These are phyloP conservation scores for Nipponacmea schrenckii DNA, from an alignment of 2,888 invertebrate genomes.

Conservation along the genomic window DNA sequence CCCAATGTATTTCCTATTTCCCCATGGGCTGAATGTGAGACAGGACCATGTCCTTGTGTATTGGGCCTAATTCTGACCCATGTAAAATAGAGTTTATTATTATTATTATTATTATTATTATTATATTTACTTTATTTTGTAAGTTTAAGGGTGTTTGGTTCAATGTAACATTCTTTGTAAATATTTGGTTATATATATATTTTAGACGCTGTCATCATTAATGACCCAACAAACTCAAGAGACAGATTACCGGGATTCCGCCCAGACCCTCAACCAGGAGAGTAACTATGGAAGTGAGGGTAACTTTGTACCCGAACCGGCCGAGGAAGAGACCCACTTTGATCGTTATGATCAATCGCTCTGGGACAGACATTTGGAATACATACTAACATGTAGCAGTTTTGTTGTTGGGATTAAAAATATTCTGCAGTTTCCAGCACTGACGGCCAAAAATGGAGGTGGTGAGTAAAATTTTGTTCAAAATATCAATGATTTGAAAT, in stretches of 20 bases:
- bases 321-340: conserved; percentile 24
- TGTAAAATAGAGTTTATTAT: too few species aligned
- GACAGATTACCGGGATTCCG: conserved; percentile 18
- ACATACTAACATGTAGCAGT: conserved; percentile 73
- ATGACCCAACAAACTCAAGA: conserved; percentile 17
- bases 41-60: too few species aligned
- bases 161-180: too few species aligned
- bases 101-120: too few species aligned
- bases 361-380: conserved; percentile 69
- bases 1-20: too few species aligned
- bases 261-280: conserved; percentile 23
- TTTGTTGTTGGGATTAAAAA: conserved; percentile 74
- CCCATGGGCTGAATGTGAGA: too few species aligned
- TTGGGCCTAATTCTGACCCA: too few species aligned
- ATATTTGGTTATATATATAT: background rate
- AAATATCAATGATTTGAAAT: too few species aligned
- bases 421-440: conserved; percentile 76
- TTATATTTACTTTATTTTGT: too few species aligned
- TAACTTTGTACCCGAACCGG: conserved; percentile 20
- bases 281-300: conserved; percentile 17
- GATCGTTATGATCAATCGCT: conserved; percentile 64
- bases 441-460: conserved; percentile 69
- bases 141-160: too few species aligned
- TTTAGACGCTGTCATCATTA: conserved; percentile 21
- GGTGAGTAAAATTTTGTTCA: conserved; percentile 38